Base-by-base conservation (phyloP, 2,113 vertebrate genomes). In the Solea senegalensis region DNA sequence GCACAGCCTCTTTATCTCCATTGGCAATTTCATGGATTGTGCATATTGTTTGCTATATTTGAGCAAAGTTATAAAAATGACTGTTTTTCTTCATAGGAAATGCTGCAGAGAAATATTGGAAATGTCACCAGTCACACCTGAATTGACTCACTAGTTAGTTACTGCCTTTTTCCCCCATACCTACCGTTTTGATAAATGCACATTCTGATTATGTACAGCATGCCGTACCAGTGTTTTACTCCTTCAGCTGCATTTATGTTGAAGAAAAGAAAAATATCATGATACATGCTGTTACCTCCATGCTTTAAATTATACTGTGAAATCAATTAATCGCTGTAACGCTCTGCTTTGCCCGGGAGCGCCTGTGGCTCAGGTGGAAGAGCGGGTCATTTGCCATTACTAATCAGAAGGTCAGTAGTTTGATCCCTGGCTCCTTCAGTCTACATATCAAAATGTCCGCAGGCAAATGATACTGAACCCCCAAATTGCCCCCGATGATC, bases 21-120 rank as follows among this genome's bases (percentile, higher is more conserved):
- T 15, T 65, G 27, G 68, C 48, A 56, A 41, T 74, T 70, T 68
- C 12, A 55, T 44, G 27, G 12, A 9, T 55, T 69, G 50, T 62
- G 54, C n/a, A 63, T 63, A 58, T 53, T 51, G 21, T 66, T 66
- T 65, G 21, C 11, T n/a, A 14, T 13, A 60, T 61, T 53, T 43
- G 34, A 50, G 34, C 52, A 40, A 41, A 12, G 13, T 13, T 15
- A 8, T 16, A 26, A 8, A 1, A 4, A 9, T 26, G 45, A 21
- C n/a, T n/a, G 34, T 43, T 16, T 21, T 27, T 56, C 6, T 50
- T 43, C 44, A n/a, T 43, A 48, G 7, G 43, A 49, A 54, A 41
- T 55, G 9, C 8, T 40, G 27, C 40, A 67, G 27, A 13, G 49
- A 54, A 26, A 52, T 52, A 52, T 59, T n/a, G 15, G 28, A 49